Base-by-base conservation (phyloP, 2,888 invertebrate genomes). In the Dryobotodes eremita region DNA sequence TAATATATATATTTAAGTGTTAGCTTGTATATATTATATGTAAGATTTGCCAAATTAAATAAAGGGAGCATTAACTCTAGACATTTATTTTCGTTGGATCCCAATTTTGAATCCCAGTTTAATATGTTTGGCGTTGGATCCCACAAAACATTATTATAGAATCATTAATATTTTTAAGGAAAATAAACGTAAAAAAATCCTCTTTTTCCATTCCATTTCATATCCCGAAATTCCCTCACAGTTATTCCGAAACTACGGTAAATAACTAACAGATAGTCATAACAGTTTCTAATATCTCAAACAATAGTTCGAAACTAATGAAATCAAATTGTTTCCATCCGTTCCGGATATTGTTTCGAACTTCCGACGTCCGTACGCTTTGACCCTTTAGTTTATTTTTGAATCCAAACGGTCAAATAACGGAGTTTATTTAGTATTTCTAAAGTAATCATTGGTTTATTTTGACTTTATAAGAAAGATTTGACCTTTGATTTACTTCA, bases 341-440 rank as follows among this genome's bases (percentile, higher is more conserved):
- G 62, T 70, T 55, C 76, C 71, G 75, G 71, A 78, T 85, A 78
- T 87, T 85, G 85, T 82, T 87, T 79, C 71, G 36, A 86, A 85
- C 79, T 82, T 85, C 57, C 61, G 23, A 61, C 36, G 8, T 70
- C 68, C 70, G 50, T 36, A 26, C 69, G 26, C 46, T 62, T 53
- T 55, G 74, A 79, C 74, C 85, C 31, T 80, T 82, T 85, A 79
- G 62, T 76, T 82, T 77, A 87, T 84, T 73, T 87, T 75, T 59
- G 42, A 69, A 69, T 71, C 61, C 42, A 65, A 85, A 71, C 15
- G 53, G 66, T 73, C 64, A 64, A 77, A 75, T 80, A 65, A 42
- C n/a, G 6, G 11, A 75, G 68, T 69, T 86, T 75, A 79, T 79
- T 75, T 62, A n/a, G 13, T 64, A 1, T 73, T 64, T 26, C 46